Base-by-base conservation (phyloP, 1,140 invertebrate species). In the Mamestra configurata region DNA sequence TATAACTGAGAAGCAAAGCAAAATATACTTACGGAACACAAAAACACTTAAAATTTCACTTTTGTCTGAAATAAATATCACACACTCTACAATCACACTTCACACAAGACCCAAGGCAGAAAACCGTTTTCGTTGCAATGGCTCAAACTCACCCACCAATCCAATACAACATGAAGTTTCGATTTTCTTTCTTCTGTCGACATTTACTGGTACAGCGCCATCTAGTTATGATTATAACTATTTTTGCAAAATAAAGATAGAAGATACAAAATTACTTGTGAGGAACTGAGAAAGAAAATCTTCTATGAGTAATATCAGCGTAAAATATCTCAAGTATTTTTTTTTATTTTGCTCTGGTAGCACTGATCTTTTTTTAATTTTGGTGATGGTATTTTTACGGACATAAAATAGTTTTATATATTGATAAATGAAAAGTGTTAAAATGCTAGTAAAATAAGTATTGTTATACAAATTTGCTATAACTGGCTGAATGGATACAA, bases 91-190 rank as follows among this genome's bases (percentile, higher is more conserved):
- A 91, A 89, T 89, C 89, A 91, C 92, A 93, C 88, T 91, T 87
- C 89, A 92, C 91, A 88, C 90, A 92, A 91, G 93, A 93, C 92
- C 83, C 89, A 82, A 93, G 90, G 87, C 91, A 94, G 90, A 94
- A 92, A 93, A 93, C 92, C 90, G 92, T 93, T 94, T 90, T 92
- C 90, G 91, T 90, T 90, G 91, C 85, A 92, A 89, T 89, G 87
- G 87, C 88, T 91, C 85, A 90, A 90, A 90, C 83, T 88, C 86
- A 87, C 84, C 84, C 85, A 79, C 79, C 71, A 81, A 83, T 84
- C 82, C 85, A 84, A 87, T 88, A 81, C 86, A 83, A 66, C 40
- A 49, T 61, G 61, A 77, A 91, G 85, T 88, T 92, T 92, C 91
- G 90, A 92, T 92, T 93, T 93, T 93, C 90, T 84, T 85, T 87